Conservation (phyloP, 2,113 vertebrate species). For the Aphelocoma coerulescens region DNA sequence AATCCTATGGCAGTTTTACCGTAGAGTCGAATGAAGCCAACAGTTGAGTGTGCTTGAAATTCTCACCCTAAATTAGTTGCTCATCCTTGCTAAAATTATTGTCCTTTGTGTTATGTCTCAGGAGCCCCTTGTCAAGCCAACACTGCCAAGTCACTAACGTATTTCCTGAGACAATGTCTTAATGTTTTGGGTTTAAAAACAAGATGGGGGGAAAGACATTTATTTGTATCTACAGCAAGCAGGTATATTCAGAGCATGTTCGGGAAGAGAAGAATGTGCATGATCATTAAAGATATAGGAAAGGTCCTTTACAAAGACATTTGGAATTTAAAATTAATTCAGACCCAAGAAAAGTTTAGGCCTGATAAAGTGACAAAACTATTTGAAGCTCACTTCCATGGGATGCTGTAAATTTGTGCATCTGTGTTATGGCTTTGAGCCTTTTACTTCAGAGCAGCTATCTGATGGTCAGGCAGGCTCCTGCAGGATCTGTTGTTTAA, state of each 20-base stretch:
- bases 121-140: slow-evolving; percentile 24
- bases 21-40: neutral
- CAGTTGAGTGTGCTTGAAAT: neutral
- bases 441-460: neutral
- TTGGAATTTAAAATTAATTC: neutral
- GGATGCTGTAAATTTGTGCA: neutral
- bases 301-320: neutral
- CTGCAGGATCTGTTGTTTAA: neutral
- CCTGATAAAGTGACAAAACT: neutral
- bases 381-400: neutral
- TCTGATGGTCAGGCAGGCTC: neutral
- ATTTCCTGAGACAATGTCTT: slow-evolving; percentile 49
- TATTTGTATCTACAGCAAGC: neutral
- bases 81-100: slow-evolving; percentile 56
- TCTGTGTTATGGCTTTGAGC: neutral
- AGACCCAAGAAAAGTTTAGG: neutral
- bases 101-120: slow-evolving; percentile 53
- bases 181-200: slow-evolving; percentile 8
- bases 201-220: neutral
- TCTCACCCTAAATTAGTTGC: slow-evolving; percentile 44
- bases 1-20: neutral
- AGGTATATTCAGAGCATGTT: neutral
- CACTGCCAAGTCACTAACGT: neutral
- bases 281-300: neutral
- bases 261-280: neutral